Evolutionary conservation across 1,140 invertebrate genomes (phyloP).

Genomic region (Megalonaias nervosa): DNA sequence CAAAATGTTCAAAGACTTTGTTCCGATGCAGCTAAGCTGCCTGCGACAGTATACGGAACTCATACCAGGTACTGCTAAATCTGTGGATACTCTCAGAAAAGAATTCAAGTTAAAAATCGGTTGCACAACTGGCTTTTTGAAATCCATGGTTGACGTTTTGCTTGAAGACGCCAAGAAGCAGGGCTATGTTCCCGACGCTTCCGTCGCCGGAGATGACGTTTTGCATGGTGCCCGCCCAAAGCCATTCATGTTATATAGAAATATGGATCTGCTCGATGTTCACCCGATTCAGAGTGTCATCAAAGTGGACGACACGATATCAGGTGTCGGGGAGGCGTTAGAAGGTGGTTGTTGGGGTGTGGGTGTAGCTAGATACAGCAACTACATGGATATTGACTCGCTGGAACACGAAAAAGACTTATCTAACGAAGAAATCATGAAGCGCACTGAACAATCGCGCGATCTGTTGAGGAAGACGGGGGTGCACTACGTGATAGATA

Average conservation of each 20-base stretch:
- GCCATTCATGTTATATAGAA: conserved; percentile 71
- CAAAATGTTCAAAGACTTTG: conserved; percentile 65
- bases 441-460: conserved; percentile 53
- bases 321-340: conserved; percentile 70
- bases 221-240: conserved; percentile 67
- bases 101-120: conserved; percentile 62
- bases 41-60: conserved; percentile 55
- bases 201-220: conserved; percentile 71
- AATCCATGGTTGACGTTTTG: conserved; percentile 62
- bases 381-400: conserved; percentile 70
- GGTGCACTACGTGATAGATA: conserved; percentile 72
- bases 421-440: conserved; percentile 58
- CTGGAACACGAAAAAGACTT: conserved; percentile 63
- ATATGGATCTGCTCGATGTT: conserved; percentile 69
- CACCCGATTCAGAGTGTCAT: conserved; percentile 69
- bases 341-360: conserved; percentile 72
- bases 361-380: conserved; percentile 69
- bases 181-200: conserved; percentile 69
- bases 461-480: conserved; percentile 66
- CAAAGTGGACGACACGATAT: conserved; percentile 71
- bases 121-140: conserved; percentile 60
- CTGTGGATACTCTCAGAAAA: conserved; percentile 51
- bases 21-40: conserved; percentile 59
- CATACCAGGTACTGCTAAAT: conserved; percentile 56
- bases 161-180: conserved; percentile 61